Base-by-base conservation (phyloP, 2,888 invertebrate species). In the Cerastis leucographa region DNA sequence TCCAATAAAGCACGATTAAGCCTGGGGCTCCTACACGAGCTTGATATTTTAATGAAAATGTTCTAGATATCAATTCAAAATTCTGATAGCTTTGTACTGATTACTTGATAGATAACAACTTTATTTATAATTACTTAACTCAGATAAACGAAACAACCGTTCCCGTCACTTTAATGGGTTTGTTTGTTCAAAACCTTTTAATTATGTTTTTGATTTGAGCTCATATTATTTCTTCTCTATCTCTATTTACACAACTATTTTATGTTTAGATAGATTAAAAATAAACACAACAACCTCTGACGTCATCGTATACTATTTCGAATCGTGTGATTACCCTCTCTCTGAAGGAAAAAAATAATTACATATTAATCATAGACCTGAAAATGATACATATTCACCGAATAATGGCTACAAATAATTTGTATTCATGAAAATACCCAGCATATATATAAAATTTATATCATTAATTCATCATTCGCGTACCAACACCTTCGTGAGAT, bases 11-110 rank as follows among this genome's bases (percentile, higher is more conserved):
- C 42, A 44, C n/a, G 29, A 65, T 54, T 46, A 42, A 49, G 42
- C 44, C 66, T 29, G 17, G n/a, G 62, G 67, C 19, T 25, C 56
- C 29, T 46, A 51, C 29, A 59, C 8, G 29, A 69, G 40, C 29
- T 66, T 64, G 35, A 46, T 59, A 54, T 59, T 78, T 78, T 56
- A 77, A 62, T 67, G 44, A 74, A 70, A 65, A 73, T 54, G 40
- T 61, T 49, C 46, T 49, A 49, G 42, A 49, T 46, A 56, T 62
- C 17, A 25, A 44, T 54, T 67, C 29, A 17, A 35, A 64, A 67
- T 25, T 80, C 22, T 71, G n/a, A n/a, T 35, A 49, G n/a, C 12
- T 51, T n/a, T 14, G n/a, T 49, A 22, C 17, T 35, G 35, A 44
- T 67, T 61, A 22, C 11, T n/a, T n/a, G 14, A 22, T 49, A 22